phyloP scores from a whole-genome alignment of 2,797 vertebrate genomes.

The Dendrocincla tyrannina region DNA sequence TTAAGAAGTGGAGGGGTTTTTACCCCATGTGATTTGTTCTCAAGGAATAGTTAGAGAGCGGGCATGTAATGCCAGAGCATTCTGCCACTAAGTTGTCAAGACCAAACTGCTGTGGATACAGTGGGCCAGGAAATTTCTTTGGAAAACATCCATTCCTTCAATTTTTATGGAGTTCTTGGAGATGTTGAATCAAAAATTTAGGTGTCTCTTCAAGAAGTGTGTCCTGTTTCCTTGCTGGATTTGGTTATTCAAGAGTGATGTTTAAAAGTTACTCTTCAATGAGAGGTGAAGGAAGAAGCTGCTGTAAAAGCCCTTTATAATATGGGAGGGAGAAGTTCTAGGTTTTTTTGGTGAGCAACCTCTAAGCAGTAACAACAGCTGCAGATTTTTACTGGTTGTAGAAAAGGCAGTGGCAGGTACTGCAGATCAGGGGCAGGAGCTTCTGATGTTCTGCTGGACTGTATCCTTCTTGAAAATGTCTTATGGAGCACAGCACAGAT shows the following conservation, averaged over 20 bases:
- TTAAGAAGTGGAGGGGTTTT: not conserved
- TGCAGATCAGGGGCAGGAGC: not conserved
- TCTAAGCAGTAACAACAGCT: not conserved
- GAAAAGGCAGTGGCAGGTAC: not conserved
- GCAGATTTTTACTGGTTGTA: not conserved
- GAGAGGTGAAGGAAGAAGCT: not conserved
- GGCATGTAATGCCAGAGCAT: not conserved
- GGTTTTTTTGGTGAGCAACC: not conserved
- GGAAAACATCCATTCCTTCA: not conserved
- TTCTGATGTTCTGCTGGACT: not conserved
- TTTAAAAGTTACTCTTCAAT: not conserved
- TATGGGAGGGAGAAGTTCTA: not conserved
- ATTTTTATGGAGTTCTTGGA: not conserved
- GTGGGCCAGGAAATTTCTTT: not conserved
- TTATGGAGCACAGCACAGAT: not conserved
- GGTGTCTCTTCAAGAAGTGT: not conserved
- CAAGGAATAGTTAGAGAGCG: not conserved
- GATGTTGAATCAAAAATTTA: not conserved
- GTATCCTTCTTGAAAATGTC: not conserved
- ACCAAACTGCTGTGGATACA: not conserved
- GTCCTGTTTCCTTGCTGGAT: not conserved
- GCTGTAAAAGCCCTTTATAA: not conserved
- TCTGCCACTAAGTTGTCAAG: not conserved
- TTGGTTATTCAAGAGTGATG: not conserved
- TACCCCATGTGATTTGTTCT: not conserved